phyloP scores from a whole-genome alignment of 2,113 vertebrate species.

The Brachypteracias leptosomus region DNA sequence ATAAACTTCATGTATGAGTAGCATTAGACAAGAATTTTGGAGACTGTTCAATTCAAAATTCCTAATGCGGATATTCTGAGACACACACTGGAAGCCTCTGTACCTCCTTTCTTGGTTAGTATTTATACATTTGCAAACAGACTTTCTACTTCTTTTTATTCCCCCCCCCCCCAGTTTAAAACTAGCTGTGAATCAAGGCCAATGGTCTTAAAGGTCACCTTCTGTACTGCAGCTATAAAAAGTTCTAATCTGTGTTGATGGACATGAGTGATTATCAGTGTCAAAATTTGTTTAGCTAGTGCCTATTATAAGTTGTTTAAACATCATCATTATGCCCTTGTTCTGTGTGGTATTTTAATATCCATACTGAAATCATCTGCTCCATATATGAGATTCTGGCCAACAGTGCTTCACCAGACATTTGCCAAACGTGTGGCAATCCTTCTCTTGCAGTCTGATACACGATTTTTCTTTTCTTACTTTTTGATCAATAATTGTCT shows the following conservation, averaged over 20 bases:
- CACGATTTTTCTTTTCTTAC: background rate
- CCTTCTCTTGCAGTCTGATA: background rate
- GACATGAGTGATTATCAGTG: slow-evolving; percentile 55
- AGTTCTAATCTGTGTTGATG: slow-evolving; percentile 52
- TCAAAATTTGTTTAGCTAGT: slow-evolving; percentile 49
- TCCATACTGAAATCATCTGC: background rate
- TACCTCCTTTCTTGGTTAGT: background rate
- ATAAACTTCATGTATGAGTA: background rate
- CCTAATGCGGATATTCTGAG: background rate
- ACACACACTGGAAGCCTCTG: background rate
- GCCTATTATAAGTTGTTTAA: slow-evolving; percentile 11
- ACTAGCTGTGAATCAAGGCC: slow-evolving; percentile 27
- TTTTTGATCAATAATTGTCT: background rate
- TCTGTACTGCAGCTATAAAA: slow-evolving; percentile 60
- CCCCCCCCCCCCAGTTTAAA: fast-evolving
- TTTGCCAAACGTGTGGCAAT: background rate
- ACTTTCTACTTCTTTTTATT: background rate
- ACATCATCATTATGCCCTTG: background rate
- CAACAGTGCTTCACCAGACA: background rate
- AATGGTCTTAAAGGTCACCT: slow-evolving; percentile 59
- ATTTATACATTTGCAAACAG: background rate
- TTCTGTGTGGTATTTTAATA: background rate
- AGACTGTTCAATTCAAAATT: background rate
- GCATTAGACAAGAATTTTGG: background rate
- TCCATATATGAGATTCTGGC: background rate